Base-by-base conservation (phyloP, 2,113 vertebrate species). In the Hyperoodon ampullatus region DNA sequence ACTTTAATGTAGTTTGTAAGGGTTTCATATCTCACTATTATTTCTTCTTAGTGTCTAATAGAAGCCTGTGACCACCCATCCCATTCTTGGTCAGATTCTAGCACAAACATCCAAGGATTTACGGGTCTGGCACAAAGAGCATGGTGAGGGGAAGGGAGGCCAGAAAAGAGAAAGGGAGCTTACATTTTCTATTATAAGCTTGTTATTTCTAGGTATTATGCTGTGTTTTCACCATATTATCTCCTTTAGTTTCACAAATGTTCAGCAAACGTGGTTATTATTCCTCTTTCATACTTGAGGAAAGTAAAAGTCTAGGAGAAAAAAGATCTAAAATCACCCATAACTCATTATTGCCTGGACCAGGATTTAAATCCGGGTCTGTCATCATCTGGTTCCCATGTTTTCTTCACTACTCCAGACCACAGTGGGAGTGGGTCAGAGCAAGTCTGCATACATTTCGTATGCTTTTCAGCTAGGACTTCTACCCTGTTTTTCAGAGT, bases 401-500 rank as follows among this genome's bases (percentile, higher is more conserved):
- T 13, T 35, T 26, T 18, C 6, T 6, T 88, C 66, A 44, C 8
- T 33, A 24, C 42, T 24, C 4, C 14, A 85, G 30, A 24, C 5
- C 14, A 18, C 13, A 50, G 8, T 3, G 8, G 26, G 5, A 74
- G 39, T 28, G 28, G 26, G 21, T 14, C 26, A 33, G 0, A 68
- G 6, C 0, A 3, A n/a, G 8, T 47, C 8, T 10, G 1, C 1
- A 19, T 6, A 6, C 1, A 14, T 71, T 60, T 24, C 39, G 8
- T 8, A 8, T 15, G 23, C 8, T 12, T 39, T 8, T 10, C 3
- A 44, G 0, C 5, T 26, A 39, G 12, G 33, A 13, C 10, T 19
- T 3, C 1, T 44, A n/a, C 6, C 21, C 4, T 61, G 4, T 35
- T 26, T 44, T 39, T 23, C 8, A 50, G 3, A 26, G 3, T 35